Conservation (phyloP, 2,797 vertebrate species). For the Melanotaenia boesemani region DNA sequence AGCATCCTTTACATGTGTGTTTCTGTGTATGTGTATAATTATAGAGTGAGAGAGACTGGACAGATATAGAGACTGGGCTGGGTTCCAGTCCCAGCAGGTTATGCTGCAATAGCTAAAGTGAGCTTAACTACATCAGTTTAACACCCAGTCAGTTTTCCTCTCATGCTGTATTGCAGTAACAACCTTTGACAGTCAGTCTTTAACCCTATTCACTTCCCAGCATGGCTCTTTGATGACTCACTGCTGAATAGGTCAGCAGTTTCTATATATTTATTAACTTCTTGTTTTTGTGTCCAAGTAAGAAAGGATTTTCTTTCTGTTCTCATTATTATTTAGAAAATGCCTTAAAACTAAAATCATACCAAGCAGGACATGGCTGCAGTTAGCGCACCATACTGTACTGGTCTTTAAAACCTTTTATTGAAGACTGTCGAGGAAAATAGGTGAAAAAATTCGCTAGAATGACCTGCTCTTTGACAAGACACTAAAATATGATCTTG, state of each 20-base stretch:
- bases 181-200: constrained; percentile 22
- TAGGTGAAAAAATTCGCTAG: no score
- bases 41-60: not conserved
- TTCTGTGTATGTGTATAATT: not conserved
- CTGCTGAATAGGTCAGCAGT: constrained; percentile 12
- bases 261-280: constrained; percentile 2
- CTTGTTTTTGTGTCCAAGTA: not conserved
- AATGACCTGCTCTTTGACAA: no score
- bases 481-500: no score
- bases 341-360: not conserved
- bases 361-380: no score
- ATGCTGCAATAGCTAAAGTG: constrained; percentile 2
- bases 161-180: constrained; percentile 21
- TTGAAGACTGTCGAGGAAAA: no score
- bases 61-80: not conserved
- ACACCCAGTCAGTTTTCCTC: constrained; percentile 12
- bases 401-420: no score
- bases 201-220: constrained; percentile 28
- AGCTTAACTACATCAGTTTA: constrained; percentile 9
- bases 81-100: not conserved
- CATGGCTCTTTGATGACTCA: constrained; percentile 21
- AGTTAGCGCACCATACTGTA: no score
- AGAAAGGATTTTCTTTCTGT: no score
- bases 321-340: no score
- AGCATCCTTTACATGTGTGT: constrained; percentile 6